Evolutionary conservation across 2,113 vertebrate genomes (phyloP), one percentile per base, ranked within the genome.

Genomic region (Columba livia): DNA sequence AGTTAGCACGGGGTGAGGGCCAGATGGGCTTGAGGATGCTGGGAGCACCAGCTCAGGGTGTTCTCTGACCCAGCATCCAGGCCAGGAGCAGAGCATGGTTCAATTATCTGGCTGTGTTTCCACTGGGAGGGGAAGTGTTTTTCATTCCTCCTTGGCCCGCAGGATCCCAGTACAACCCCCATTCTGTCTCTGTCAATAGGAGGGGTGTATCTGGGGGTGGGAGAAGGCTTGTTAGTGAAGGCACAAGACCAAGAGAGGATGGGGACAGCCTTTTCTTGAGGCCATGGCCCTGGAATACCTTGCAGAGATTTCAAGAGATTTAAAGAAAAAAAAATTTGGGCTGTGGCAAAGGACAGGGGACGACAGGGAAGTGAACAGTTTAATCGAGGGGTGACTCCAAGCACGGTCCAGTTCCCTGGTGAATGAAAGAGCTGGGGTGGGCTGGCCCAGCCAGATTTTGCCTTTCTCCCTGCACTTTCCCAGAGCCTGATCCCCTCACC

Each of bases 171-270:
- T 69, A 90, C 77, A 66, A 57, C 28, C 32, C 48, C 32, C 24
- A 0, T 31, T 78, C 72, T 48, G 65, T 66, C 82, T 53, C 3
- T 2, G 56, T 80, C 70, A 83, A 96, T 54, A 78, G 82, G 18
- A 78, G n/a, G 77, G 73, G 81, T 75, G 82, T 79, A 54, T 44
- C 26, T 67, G 25, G 69, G 88, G 42, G 42, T 47, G 81, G 54
- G 48, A 79, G 48, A 51, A 69, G 61, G 61, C 58, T 80, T 73
- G 80, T 92, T 89, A 83, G 24, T 13, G 34, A 31, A 92, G 80
- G 83, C 88, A 85, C 44, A 34, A 78, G 56, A 86, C 88, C 88
- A 95, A 57, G 65, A 71, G 36, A 72, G 19, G n/a, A 78, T 38
- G 38, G 42, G 56, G 18, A 54, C 4, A 14, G 72, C 57, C 48